A percentile compares a stretch with the other conserved stretches of the same genome.
phyloP scores from a whole-genome alignment of 1,140 invertebrate genomes.

The Lasioglossum baleicum region DNA sequence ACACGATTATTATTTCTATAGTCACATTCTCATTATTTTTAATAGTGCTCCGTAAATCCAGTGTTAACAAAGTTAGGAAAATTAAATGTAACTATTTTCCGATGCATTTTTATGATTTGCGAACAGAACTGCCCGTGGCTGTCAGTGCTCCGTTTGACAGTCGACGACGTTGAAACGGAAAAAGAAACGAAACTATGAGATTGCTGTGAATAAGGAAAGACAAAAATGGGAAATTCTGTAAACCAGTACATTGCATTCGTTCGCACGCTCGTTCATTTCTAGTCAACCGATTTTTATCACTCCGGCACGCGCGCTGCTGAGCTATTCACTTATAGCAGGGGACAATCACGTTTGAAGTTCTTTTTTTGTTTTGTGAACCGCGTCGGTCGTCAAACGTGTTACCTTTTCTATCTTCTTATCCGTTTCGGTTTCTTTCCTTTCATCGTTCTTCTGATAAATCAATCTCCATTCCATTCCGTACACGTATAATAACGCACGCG shows the following conservation, averaged over 20 bases:
- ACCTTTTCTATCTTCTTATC: no score
- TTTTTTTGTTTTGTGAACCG: conserved; percentile 11
- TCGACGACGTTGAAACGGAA: conserved; percentile 8
- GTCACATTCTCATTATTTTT: no score
- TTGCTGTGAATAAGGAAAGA: conserved; percentile 44
- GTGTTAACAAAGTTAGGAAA: no score
- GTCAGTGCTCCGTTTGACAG: not conserved
- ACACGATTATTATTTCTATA: no score
- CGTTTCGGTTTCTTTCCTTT: conserved; percentile 46
- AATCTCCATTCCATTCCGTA: conserved; percentile 60
- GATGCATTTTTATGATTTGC: no score
- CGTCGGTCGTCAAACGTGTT: conserved; percentile 35
- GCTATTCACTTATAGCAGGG: conserved; percentile 57
- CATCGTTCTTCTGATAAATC: conserved; percentile 33
- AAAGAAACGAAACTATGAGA: conserved; percentile 21
- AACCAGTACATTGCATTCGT: conserved; percentile 48
- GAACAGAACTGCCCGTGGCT: not conserved
- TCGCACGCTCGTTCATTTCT: conserved; percentile 65
- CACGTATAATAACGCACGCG: not conserved
- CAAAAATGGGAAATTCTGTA: conserved; percentile 27
- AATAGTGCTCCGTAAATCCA: no score
- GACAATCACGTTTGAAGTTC: conserved; percentile 65
- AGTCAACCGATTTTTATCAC: conserved; percentile 64
- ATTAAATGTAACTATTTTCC: no score
- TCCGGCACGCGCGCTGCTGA: conserved; percentile 62